Percentiles rank a stretch among this genome's conserved stretches.
Conservation (phyloP, 1,140 invertebrate species). For the Drosophila arawakana region DNA sequence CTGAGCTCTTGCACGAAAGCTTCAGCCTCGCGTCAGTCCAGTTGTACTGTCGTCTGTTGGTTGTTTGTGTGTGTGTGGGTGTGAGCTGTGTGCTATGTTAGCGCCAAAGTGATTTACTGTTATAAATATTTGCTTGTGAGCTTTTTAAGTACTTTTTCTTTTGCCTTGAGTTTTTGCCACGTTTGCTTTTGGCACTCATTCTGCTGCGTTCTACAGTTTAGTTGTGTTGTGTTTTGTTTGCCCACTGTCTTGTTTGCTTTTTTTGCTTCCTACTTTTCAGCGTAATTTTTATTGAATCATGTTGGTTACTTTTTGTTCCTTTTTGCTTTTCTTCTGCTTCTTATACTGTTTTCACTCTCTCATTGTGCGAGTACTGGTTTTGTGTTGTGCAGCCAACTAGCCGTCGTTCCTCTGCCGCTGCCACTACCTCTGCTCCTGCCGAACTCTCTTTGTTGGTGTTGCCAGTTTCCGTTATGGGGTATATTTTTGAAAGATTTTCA, state of each 20-base stretch:
- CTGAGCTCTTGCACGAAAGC: slow-evolving; percentile 20
- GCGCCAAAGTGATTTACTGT: slow-evolving; percentile 82
- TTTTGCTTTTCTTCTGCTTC: slow-evolving; percentile 37
- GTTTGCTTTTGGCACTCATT: slow-evolving; percentile 72
- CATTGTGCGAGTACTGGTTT: slow-evolving; percentile 51
- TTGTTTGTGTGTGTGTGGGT: slow-evolving; percentile 25
- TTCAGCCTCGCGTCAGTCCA: slow-evolving; percentile 14
- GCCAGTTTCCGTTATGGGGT: slow-evolving; percentile 23
- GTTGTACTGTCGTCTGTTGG: slow-evolving; percentile 1
- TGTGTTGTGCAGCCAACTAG: slow-evolving; percentile 24
- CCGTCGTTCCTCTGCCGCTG: slow-evolving; percentile 2
- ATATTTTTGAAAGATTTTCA: slow-evolving; percentile 53
- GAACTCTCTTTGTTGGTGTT: slow-evolving; percentile 24
- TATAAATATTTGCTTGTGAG: slow-evolving; percentile 82
- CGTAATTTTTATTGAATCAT: slow-evolving; percentile 82
- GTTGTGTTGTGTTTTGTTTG: slow-evolving; percentile 45
- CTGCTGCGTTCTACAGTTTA: slow-evolving; percentile 45
- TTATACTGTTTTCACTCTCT: slow-evolving; percentile 47
- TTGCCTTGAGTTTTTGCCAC: slow-evolving; percentile 56
- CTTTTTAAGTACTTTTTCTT: slow-evolving; percentile 83
- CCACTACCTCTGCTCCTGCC: slow-evolving; percentile 6
- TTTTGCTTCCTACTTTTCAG: slow-evolving; percentile 78
- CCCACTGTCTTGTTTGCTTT: slow-evolving; percentile 33
- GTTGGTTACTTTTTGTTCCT: slow-evolving; percentile 54
- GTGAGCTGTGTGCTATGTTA: slow-evolving; percentile 51